Base-by-base conservation (phyloP, 2,797 vertebrate genomes). In the Tarsius wallacei region DNA sequence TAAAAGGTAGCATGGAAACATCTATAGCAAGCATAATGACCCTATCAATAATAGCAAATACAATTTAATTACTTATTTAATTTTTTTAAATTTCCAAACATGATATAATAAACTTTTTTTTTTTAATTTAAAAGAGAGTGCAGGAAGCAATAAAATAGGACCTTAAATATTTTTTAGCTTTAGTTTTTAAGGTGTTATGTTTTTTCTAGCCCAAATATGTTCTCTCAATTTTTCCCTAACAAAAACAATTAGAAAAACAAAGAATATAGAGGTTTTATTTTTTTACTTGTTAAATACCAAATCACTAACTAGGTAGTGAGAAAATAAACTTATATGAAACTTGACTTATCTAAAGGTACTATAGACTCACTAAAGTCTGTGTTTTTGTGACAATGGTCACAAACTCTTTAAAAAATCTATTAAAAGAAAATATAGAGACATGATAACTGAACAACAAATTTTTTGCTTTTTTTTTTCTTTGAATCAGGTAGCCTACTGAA, bases 271-370 rank as follows among this genome's bases (percentile, higher is more conserved):
- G 73, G 76, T 47, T 80, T 95, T 87, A 86, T 66, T 93, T 95
- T 95, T 95, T 93, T 80, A 87, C 33, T 94, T 71, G 19, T 77
- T 94, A 96, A 97, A 96, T 96, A 82, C 12, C 53, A 92, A 92
- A 42, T 89, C 36, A 87, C 31, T 51, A 93, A 91, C 53, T 90
- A 97, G 21, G 90, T 51, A 78, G 12, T 87, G 47, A 94, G 17
- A 93, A 93, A 86, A 61, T 42, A 86, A 88, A 95, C 59, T 90
- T 87, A 71, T 78, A 87, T 82, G 94, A 71, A 95, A 96, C 87
- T 87, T 84, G 8, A 80, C 86, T 81, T 86, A 42, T 93, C 68
- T 94, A n/a, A 93, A 95, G 28, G 36, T 64, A 80, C 42, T 59
- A 2, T 68, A 78, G 2, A 76, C 17, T 92, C 92, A 47, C 36